A percentile compares a stretch with the other conserved stretches of the same genome.
phyloP scores from a whole-genome alignment of 1,140 invertebrate species.

The Drosophila repletoides region DNA sequence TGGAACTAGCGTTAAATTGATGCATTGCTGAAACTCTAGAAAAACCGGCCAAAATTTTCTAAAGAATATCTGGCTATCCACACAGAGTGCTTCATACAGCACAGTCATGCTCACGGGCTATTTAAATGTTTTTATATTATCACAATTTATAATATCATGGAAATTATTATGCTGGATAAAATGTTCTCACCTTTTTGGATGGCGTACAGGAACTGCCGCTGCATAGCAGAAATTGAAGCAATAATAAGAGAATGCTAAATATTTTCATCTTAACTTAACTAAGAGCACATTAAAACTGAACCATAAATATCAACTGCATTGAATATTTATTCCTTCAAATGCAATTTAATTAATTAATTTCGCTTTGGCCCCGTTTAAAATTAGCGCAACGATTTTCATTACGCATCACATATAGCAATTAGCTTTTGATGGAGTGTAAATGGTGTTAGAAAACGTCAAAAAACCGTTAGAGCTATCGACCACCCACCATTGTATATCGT shows the following conservation, averaged over 20 bases:
- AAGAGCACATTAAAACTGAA: neutral
- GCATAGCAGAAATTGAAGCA: neutral
- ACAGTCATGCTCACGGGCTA: conserved; percentile 18
- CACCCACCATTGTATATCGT: conserved; percentile 11
- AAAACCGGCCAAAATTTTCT: neutral
- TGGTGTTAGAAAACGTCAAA: neutral
- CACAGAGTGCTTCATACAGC: conserved; percentile 19
- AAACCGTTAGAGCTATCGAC: neutral
- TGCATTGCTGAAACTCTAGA: conserved; percentile 10
- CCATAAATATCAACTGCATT: neutral
- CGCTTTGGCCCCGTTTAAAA: neutral
- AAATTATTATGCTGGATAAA: no score
- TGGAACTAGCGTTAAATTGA: conserved; percentile 14
- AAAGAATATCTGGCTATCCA: neutral
- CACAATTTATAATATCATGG: no score
- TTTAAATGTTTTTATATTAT: neutral
- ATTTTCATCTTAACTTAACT: neutral
- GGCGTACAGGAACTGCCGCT: neutral
- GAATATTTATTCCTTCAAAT: neutral
- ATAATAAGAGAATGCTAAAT: neutral
- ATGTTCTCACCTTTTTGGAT: neutral
- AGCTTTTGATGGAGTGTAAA: conserved; percentile 1
- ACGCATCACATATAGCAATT: neutral
- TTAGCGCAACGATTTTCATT: neutral
- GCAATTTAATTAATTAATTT: conserved; percentile 12